phyloP scores from a whole-genome alignment of 2,113 vertebrate genomes.

The Boulengerochromis microlepis region DNA sequence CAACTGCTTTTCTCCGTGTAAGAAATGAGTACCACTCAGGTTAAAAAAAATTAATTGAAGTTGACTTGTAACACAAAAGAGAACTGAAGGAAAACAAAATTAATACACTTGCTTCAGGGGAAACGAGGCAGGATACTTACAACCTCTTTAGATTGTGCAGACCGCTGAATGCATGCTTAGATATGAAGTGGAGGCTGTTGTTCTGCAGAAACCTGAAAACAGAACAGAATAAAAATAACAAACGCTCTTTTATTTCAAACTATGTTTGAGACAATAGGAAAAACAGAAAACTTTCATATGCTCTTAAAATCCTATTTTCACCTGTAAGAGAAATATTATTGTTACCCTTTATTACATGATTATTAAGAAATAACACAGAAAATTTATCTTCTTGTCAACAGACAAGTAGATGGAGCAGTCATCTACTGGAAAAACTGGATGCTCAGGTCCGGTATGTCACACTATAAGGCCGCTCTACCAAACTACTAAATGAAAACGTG shows the following conservation, averaged over 20 bases:
- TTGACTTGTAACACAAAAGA: not conserved
- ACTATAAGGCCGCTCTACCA: not conserved
- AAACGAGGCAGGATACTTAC: conserved; percentile 60
- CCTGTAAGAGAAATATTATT: not conserved
- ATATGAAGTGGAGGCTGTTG: conserved; percentile 72
- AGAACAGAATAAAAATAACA: not conserved
- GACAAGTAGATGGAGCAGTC: not conserved
- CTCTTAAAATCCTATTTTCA: not conserved
- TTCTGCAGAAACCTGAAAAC: conserved; percentile 73
- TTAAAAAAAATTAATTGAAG: not conserved
- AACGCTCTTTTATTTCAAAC: not conserved
- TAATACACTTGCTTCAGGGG: not conserved
- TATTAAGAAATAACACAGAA: not conserved
- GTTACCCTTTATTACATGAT: not conserved
- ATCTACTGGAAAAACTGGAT: not conserved
- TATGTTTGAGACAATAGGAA: not conserved
- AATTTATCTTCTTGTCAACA: not conserved
- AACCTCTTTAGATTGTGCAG: conserved; percentile 69
- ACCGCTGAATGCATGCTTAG: conserved; percentile 71
- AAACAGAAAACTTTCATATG: not conserved
- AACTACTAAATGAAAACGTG: not conserved
- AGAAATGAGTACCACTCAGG: not conserved
- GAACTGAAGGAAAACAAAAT: not conserved
- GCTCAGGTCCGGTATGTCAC: not conserved
- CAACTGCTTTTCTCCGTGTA: not conserved